Evolutionary conservation across 2,888 invertebrate species (phyloP), one percentile per base, ranked within the genome.

Genomic region (Elmis aenea): DNA sequence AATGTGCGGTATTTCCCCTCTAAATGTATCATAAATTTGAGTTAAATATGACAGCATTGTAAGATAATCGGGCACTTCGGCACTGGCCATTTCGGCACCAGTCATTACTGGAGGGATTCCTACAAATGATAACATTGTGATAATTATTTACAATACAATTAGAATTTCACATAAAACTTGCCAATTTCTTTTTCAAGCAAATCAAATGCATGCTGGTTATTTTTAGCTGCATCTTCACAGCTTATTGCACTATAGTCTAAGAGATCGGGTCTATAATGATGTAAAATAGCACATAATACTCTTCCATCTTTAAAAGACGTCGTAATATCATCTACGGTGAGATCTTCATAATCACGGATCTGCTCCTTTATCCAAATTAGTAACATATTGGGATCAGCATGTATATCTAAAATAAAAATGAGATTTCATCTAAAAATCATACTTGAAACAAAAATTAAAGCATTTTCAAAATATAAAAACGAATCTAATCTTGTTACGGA

Each of bases 231-330:
- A 44, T 81, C 81, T 50, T 77, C 75, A 34, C 78, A 73, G 54
- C 77, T 74, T 27, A 87, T 69, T 31, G 76, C 69, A 54, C 75
- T 74, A 58, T 81, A 80, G 51, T 92, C 87, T 50, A 94, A 73
- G 54, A 95, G 74, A 70, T 94, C 91, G 2, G 95, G 95, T 40
- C 94, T 77, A 72, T 94, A 95, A 46, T 88, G 83, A 57, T 80
- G 79, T 48, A 92, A 76, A 51, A 91, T 78, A 40, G 83, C 83
- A 67, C 81, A 83, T 46, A 86, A 68, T 13, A 80, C 73, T 58
- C 83, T 57, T 42, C 83, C 77, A 59, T 74, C 75, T 61, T 75
- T 76, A 68, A 90, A 82, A 2, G 85, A 82, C 0, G 74, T 69
- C n/a, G 76, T 76, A 55, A 86, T 73, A 62, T 86, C 80, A 25